Evolutionary conservation across 1,140 invertebrate species (phyloP), one percentile per base, ranked within the genome.

Genomic region (Megalopta genalis): DNA sequence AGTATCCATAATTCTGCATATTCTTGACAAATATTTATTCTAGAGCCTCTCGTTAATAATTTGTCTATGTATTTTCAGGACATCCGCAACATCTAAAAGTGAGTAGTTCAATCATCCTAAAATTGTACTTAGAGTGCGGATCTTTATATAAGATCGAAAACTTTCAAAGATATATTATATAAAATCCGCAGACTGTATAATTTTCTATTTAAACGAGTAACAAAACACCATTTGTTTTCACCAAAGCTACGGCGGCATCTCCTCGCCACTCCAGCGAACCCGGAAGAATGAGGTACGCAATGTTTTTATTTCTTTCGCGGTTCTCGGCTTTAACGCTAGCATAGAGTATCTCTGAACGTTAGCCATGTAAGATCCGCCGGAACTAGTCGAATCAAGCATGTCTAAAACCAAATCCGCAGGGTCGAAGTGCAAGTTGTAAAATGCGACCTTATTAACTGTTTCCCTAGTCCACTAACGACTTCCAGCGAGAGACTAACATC

Each of bases 261-360:
- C 66, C 80, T 12, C 82, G 85, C 9, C 87, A 87, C 49, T 62
- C 60, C 18, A 57, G 54, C 0, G 90, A 92, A 49, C 54, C 65
- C 18, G 68, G 85, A 8, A 92, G 90, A 81, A 79, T 89, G 12
- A 91, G 91, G 91, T 92, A 89, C 88, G 68, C 59, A 78, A 62
- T n/a, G 18, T 63, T 70, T 46, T n/a, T 32, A 23, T 63, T 42
- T 46, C 32, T 32, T 16, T 46, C 8, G 6, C 10, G 9, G 10
- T 42, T 46, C 54, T 32, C 62, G 21, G 64, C 2, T 42, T 7
- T 54, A 21, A 49, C 60, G 27, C 49, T 72, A 72, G 42, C 32
- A 7, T 78, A 63, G 54, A 72, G 32, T 32, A 8, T 78, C 18
- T 14, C 16, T 54, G 49, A 71, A 42, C 18, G 23, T 27, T 71